These are phyloP conservation scores for Crocallis elinguaria DNA, from an alignment of 2,888 invertebrate genomes.

Conservation along the genomic window DNA sequence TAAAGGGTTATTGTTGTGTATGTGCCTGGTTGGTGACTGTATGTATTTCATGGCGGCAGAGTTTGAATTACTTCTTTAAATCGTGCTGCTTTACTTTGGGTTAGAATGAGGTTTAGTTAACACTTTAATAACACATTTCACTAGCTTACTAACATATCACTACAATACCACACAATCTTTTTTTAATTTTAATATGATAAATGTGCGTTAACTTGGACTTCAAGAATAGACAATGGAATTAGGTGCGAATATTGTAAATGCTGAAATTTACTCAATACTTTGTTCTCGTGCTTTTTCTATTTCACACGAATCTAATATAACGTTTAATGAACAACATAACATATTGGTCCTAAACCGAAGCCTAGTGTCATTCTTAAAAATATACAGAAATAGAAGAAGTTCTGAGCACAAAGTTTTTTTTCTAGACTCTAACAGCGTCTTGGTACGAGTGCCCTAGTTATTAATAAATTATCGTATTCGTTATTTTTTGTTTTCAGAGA, in stretches of 20 bases:
- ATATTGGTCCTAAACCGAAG: slow-evolving; percentile 24
- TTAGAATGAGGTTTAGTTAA: slow-evolving; percentile 39
- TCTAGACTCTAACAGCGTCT: slow-evolving; percentile 80
- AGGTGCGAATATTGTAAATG: slow-evolving; percentile 80
- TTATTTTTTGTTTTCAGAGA: slow-evolving; percentile 51
- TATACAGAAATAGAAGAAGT: slow-evolving; percentile 50
- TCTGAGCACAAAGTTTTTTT: slow-evolving; percentile 56
- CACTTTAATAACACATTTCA: slow-evolving; percentile 60
- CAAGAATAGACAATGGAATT: slow-evolving; percentile 82
- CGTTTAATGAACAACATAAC: slow-evolving; percentile 22
- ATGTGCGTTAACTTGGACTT: slow-evolving; percentile 78
- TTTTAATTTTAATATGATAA: slow-evolving; percentile 53
- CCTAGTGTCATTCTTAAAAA: slow-evolving; percentile 34
- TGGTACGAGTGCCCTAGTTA: slow-evolving; percentile 81
- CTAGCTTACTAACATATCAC: slow-evolving; percentile 78
- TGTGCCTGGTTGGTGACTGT: slow-evolving; percentile 30
- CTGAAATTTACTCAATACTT: slow-evolving; percentile 56
- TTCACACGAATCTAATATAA: slow-evolving; percentile 18
- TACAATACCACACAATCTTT: slow-evolving; percentile 60
- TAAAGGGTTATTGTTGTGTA: slow-evolving; percentile 47
- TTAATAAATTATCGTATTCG: slow-evolving; percentile 63
- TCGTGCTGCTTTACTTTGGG: slow-evolving; percentile 40
- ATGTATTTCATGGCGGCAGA: slow-evolving; percentile 21
- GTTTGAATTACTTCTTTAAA: slow-evolving; percentile 41
- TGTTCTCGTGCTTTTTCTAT: slow-evolving; percentile 57